phyloP scores from a whole-genome alignment of 1,140 invertebrate species.

The Pissodes strobi region DNA sequence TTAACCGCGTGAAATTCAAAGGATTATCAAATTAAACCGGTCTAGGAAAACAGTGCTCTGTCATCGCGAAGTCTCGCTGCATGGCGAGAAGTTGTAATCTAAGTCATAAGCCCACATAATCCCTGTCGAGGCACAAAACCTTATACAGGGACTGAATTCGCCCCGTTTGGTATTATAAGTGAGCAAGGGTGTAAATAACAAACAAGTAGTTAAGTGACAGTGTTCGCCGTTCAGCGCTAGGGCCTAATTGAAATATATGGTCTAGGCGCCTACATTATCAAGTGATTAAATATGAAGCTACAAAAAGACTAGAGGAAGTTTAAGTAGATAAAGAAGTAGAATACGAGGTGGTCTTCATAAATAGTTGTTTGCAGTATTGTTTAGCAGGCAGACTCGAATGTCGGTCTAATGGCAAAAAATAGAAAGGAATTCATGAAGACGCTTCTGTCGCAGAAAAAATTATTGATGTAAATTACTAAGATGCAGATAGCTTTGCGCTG shows the following conservation, averaged over 20 bases:
- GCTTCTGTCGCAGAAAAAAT: too few relatives aligned
- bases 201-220: slow-evolving; percentile 54
- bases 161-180: slow-evolving; percentile 18
- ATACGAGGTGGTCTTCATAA: too few relatives aligned
- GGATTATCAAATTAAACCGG: slow-evolving; percentile 23
- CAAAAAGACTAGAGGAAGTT: too few relatives aligned
- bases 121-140: slow-evolving; percentile 15
- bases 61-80: slow-evolving; percentile 11
- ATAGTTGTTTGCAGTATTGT: too few relatives aligned
- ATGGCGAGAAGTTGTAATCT: slow-evolving; percentile 24
- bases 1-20: slow-evolving; percentile 17
- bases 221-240: slow-evolving; percentile 42
- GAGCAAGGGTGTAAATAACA: slow-evolving; percentile 51
- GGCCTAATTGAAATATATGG: slow-evolving; percentile 54
- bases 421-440: too few relatives aligned
- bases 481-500: too few relatives aligned
- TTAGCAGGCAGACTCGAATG: too few relatives aligned
- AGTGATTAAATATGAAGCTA: slow-evolving; percentile 11
- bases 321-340: too few relatives aligned
- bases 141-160: slow-evolving; percentile 9
- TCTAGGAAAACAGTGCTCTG: slow-evolving; percentile 18
- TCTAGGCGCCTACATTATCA: slow-evolving; percentile 35
- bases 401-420: too few relatives aligned
- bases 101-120: slow-evolving; percentile 29
- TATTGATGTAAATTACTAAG: too few relatives aligned